Conservation (phyloP, 1,140 invertebrate genomes). For the Oedothorax gibbosus region DNA sequence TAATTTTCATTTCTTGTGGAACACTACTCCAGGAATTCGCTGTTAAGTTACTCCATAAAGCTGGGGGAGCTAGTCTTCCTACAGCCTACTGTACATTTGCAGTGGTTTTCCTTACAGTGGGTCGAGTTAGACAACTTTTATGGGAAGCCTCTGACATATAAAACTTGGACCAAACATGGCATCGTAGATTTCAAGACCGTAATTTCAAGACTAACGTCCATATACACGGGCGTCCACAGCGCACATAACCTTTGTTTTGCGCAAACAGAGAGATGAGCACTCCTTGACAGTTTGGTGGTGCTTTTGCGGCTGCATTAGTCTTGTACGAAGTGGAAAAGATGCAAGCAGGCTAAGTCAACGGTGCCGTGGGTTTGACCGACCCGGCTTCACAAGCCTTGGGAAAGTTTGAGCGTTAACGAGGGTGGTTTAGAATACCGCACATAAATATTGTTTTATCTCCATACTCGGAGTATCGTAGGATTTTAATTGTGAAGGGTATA, state of each 20-base stretch:
- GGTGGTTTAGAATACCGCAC: constrained; percentile 18
- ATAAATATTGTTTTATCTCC: constrained; percentile 46
- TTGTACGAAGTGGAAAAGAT: constrained; percentile 22
- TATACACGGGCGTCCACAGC: constrained; percentile 9
- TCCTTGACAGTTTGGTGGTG: constrained; percentile 50
- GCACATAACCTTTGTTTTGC: constrained; percentile 30
- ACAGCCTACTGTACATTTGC: no score
- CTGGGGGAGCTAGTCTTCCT: no score
- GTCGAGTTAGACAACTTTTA: no score
- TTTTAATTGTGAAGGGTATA: constrained; percentile 39
- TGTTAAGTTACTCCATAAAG: no score
- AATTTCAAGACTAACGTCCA: neutral
- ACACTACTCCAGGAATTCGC: no score
- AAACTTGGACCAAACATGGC: constrained; percentile 23
- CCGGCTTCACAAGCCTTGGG: constrained; percentile 18
- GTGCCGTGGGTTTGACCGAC: constrained; percentile 40
- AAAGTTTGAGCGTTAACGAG: neutral
- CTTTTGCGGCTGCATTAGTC: constrained; percentile 35
- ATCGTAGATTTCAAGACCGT: neutral
- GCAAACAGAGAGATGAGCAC: constrained; percentile 40
- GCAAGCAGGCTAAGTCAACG: constrained; percentile 38
- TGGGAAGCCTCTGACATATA: no score
- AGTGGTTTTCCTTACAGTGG: no score
- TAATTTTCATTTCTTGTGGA: no score
- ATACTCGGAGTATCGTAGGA: constrained; percentile 13